Evolutionary conservation across 2,113 vertebrate species (phyloP).

Genomic region (Pao palembangensis): DNA sequence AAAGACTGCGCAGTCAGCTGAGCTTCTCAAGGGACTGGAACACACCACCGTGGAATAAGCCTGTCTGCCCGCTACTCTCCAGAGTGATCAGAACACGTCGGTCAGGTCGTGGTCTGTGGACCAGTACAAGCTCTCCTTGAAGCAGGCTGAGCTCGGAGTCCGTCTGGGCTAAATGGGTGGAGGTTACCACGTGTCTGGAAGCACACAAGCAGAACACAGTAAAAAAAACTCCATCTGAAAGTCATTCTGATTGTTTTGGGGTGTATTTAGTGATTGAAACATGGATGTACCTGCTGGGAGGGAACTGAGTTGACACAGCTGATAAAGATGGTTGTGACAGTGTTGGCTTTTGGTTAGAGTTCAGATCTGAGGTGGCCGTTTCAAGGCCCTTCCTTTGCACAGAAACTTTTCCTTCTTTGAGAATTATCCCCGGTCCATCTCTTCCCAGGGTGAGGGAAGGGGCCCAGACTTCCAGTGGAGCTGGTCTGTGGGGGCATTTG

Average conservation of each 20-base stretch:
- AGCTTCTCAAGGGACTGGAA: constrained; percentile 71
- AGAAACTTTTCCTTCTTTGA: constrained; percentile 78
- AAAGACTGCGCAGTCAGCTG: constrained; percentile 57
- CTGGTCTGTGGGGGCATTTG: constrained; percentile 29
- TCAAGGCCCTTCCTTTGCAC: constrained; percentile 73
- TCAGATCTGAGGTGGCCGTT: constrained; percentile 55
- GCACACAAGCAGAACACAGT: not conserved
- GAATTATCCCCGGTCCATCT: constrained; percentile 78
- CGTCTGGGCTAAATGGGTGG: constrained; percentile 67
- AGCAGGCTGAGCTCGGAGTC: constrained; percentile 74
- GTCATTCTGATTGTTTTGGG: constrained; percentile 5
- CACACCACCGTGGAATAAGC: constrained; percentile 71
- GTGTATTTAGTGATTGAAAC: not conserved
- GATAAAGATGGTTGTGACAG: constrained; percentile 53
- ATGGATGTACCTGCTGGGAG: constrained; percentile 67
- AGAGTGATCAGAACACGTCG: constrained; percentile 73
- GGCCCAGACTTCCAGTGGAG: constrained; percentile 73
- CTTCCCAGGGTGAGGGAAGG: constrained; percentile 71
- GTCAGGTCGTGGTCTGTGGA: constrained; percentile 73
- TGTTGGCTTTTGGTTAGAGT: constrained; percentile 48
- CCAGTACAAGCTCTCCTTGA: constrained; percentile 75
- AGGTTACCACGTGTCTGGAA: constrained; percentile 68
- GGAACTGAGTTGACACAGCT: constrained; percentile 75
- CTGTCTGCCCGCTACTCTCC: constrained; percentile 72
- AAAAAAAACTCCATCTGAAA: not conserved